Percentiles rank a stretch among this genome's conserved stretches.
Evolutionary conservation across 2,888 invertebrate genomes (phyloP).

Genomic region (Odontomyia ornata): DNA sequence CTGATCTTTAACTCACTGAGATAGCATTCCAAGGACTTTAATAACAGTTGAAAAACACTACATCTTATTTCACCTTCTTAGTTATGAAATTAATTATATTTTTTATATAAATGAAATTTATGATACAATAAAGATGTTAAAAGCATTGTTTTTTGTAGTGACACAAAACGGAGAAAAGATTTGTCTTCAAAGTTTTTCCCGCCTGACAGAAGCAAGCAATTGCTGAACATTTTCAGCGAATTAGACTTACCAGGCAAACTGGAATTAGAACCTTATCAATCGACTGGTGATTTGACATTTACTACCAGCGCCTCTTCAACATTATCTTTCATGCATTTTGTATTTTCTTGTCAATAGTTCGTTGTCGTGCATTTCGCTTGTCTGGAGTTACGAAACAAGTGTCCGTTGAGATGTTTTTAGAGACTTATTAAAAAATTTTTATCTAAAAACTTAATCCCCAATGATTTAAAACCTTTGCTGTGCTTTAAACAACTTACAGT

Average conservation of each 20-base stretch:
- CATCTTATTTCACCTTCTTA: no score
- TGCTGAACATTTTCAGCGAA: neutral
- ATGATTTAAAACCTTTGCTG: neutral
- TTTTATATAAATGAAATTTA: no score
- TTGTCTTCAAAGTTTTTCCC: no score
- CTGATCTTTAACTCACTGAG: no score
- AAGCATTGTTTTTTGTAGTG: no score
- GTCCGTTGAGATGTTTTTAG: conserved; percentile 36
- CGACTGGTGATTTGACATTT: conserved; percentile 8
- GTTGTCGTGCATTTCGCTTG: neutral
- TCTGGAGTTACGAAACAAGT: conserved; percentile 41
- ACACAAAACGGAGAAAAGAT: no score
- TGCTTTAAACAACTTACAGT: neutral
- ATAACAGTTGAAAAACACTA: no score
- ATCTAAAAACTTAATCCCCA: neutral
- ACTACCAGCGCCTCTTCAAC: conserved; percentile 17
- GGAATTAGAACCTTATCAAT: conserved; percentile 4
- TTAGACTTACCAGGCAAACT: neutral
- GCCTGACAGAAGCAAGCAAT: no score
- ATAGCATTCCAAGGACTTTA: no score
- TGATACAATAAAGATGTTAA: no score
- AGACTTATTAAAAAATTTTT: neutral
- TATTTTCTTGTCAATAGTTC: conserved; percentile 27
- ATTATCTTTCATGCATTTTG: neutral
- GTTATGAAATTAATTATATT: no score